These are phyloP conservation scores for Caradrina kadenii DNA, from an alignment of 2,888 invertebrate genomes.

Conservation along the genomic window DNA sequence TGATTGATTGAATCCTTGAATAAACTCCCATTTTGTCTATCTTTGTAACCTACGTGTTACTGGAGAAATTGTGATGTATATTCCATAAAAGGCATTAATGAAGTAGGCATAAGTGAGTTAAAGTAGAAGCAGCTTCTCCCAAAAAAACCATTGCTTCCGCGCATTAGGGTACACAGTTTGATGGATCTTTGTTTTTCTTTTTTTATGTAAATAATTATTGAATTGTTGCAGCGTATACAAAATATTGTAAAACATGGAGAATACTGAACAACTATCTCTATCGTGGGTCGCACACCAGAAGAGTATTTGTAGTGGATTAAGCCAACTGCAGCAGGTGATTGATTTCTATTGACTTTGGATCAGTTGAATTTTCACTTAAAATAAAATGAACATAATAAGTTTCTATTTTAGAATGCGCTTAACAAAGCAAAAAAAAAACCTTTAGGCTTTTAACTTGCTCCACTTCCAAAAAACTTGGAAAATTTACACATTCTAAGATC, in stretches of 20 bases:
- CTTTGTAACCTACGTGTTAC: neutral
- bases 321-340: slow-evolving; percentile 79
- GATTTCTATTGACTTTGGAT: too few species aligned
- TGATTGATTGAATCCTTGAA: too few species aligned
- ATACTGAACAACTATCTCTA: slow-evolving; percentile 70
- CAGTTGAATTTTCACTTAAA: too few species aligned
- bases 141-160: neutral
- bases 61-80: neutral
- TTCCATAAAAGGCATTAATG: too few species aligned
- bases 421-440: too few species aligned
- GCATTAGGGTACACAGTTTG: neutral
- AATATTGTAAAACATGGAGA: slow-evolving; percentile 63
- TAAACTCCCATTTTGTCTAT: neutral
- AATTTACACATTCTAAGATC: too few species aligned
- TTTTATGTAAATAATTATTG: neutral
- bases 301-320: slow-evolving; percentile 80
- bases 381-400: too few species aligned
- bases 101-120: too few species aligned
- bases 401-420: too few species aligned
- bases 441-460: too few species aligned
- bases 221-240: neutral
- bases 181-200: neutral
- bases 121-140: neutral
- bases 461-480: too few species aligned
- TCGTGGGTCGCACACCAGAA: slow-evolving; percentile 79